Evolutionary conservation across 30 jellyfish, hydroid and myxozoan genomes (phyloP).

Genomic region (Sanderia malayensis): DNA sequence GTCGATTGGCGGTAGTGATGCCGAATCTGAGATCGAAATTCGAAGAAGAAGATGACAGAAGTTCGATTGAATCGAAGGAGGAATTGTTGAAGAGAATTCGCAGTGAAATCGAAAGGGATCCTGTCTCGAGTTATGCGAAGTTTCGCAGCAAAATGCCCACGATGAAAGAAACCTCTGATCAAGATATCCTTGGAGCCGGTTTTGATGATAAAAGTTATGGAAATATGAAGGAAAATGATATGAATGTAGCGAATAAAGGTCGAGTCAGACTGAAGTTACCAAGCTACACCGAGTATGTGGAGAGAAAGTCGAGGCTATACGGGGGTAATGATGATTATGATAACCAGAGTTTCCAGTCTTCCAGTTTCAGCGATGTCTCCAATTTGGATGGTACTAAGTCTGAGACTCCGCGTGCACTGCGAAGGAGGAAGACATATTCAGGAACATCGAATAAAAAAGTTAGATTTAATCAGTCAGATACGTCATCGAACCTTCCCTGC

Average conservation of each 20-base stretch:
- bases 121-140: neutral
- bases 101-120: constrained; percentile 39
- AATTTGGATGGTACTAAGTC: constrained; percentile 9
- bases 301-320: neutral
- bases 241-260: neutral
- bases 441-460: constrained; percentile 45
- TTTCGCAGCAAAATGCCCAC: neutral
- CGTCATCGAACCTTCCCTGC: neutral
- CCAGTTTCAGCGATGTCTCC: constrained; percentile 5
- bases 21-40: constrained; percentile 3
- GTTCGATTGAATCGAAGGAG: constrained; percentile 39
- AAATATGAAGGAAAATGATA: neutral
- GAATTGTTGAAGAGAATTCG: constrained; percentile 43
- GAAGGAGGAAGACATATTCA: constrained; percentile 49
- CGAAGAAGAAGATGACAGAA: constrained; percentile 6
- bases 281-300: constrained; percentile 33
- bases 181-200: neutral
- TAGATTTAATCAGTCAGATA: constrained; percentile 15
- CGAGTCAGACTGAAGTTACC: constrained; percentile 14
- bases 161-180: neutral
- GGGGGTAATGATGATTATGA: neutral
- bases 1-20: neutral
- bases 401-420: constrained; percentile 54
- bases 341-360: constrained; percentile 3
- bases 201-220: neutral